Evolutionary conservation across 2,888 invertebrate genomes (phyloP).

Genomic region (Ophion costatus): DNA sequence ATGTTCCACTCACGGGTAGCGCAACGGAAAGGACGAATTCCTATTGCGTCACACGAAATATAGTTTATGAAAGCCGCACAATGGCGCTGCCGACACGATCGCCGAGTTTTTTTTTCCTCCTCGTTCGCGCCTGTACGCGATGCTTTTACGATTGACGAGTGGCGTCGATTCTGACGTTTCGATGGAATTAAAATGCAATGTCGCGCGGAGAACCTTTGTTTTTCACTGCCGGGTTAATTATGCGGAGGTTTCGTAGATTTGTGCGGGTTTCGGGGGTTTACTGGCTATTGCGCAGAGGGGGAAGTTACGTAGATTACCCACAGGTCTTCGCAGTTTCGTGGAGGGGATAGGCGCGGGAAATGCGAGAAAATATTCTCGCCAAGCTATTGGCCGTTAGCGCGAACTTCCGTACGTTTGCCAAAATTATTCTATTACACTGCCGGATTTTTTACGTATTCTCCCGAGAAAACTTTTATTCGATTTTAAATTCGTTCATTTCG

Average conservation of each 20-base stretch:
- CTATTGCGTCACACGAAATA: conserved; percentile 81
- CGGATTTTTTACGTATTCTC: not conserved
- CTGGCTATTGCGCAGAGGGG: conserved; percentile 72
- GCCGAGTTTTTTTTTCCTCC: conserved; percentile 30
- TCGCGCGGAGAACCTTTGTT: conserved; percentile 20
- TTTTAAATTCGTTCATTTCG: not conserved
- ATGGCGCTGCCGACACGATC: conserved; percentile 74
- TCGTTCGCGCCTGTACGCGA: not conserved
- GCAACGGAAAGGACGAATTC: conserved; percentile 88
- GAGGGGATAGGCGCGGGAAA: conserved; percentile 69
- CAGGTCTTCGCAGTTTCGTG: conserved; percentile 27
- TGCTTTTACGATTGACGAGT: not conserved
- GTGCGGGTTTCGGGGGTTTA: conserved; percentile 40
- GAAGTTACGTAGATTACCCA: conserved; percentile 75
- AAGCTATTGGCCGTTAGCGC: not conserved
- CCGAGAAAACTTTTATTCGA: not conserved
- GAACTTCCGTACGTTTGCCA: not conserved
- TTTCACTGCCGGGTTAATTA: conserved; percentile 39
- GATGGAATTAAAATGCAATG: not conserved
- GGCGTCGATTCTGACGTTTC: not conserved
- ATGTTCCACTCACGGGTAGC: conserved; percentile 91
- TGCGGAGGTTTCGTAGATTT: conserved; percentile 49
- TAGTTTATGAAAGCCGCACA: conserved; percentile 72
- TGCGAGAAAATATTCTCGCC: conserved; percentile 49
- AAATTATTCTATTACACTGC: not conserved